Evolutionary conservation across 2,888 invertebrate genomes (phyloP).

Genomic region (Slavum lentiscoides): DNA sequence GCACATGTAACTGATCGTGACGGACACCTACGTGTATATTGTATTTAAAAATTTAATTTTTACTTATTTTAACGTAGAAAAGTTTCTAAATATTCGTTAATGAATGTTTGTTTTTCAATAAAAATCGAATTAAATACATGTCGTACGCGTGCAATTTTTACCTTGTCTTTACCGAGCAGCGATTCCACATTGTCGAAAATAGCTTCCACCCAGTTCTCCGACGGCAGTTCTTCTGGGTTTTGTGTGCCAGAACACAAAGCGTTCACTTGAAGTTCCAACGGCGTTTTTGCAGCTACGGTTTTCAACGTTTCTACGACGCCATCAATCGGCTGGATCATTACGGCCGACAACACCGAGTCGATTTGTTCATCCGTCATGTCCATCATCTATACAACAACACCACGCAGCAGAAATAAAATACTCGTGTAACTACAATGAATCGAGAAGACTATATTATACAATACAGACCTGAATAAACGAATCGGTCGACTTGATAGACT

Average conservation of each 20-base stretch:
- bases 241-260: slow-evolving; percentile 8
- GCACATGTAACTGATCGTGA: slow-evolving; percentile 72
- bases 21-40: slow-evolving; percentile 57
- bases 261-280: slow-evolving; percentile 32
- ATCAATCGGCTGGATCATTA: slow-evolving; percentile 4
- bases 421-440: neutral
- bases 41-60: no score
- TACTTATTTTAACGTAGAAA: no score
- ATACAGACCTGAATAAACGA: slow-evolving; percentile 32
- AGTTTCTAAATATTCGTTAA: no score
- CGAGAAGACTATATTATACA: neutral
- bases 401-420: neutral
- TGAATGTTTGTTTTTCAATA: no score
- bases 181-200: slow-evolving; percentile 73
- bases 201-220: slow-evolving; percentile 61
- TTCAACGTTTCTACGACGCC: neutral
- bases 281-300: neutral
- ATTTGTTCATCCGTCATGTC: slow-evolving; percentile 35
- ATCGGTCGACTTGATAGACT: slow-evolving; percentile 20
- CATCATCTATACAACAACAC: slow-evolving; percentile 4
- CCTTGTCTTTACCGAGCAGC: slow-evolving; percentile 69
- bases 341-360: neutral
- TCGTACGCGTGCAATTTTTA: slow-evolving; percentile 57
- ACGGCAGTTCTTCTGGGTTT: slow-evolving; percentile 8
- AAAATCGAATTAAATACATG: no score